Conservation (phyloP, 2,797 vertebrate species). For the Mastacembelus armatus region DNA sequence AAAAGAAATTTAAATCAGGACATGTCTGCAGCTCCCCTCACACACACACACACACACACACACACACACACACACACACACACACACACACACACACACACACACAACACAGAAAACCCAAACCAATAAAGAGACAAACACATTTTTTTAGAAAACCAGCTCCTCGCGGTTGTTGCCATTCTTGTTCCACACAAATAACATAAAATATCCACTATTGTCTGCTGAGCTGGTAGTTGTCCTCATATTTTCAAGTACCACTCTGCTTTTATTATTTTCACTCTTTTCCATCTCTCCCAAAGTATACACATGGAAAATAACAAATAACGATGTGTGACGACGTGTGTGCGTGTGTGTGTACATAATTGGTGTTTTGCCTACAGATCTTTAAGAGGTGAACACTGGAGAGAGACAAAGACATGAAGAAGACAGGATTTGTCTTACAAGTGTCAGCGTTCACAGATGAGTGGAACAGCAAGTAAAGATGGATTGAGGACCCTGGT, state of each 20-base stretch:
- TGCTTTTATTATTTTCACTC: slow-evolving; percentile 57
- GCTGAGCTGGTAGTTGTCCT: slow-evolving; percentile 56
- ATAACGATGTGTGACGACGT: slow-evolving; percentile 52
- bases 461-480: slow-evolving; percentile 58
- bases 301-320: slow-evolving; percentile 61
- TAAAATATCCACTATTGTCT: slow-evolving; percentile 45
- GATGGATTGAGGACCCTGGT: slow-evolving; percentile 65
- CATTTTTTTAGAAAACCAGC: slow-evolving; percentile 31
- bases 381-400: slow-evolving; percentile 49
- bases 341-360: slow-evolving; percentile 13
- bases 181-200: slow-evolving; percentile 35
- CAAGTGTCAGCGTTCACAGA: slow-evolving; percentile 63
- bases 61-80: no score
- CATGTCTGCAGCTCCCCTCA: not conserved
- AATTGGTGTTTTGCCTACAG: slow-evolving; percentile 50
- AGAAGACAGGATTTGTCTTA: slow-evolving; percentile 70
- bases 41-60: not conserved
- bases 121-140: slow-evolving; percentile 5
- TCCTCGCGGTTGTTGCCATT: slow-evolving; percentile 32
- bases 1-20: not conserved
- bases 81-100: no score
- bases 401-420: slow-evolving; percentile 30
- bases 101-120: not conserved
- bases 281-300: slow-evolving; percentile 46
- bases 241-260: slow-evolving; percentile 40